A percentile compares a stretch with the other conserved stretches of the same genome.
Evolutionary conservation across 1,140 invertebrate genomes (phyloP).

Genomic region (Macrostomum lignano): DNA sequence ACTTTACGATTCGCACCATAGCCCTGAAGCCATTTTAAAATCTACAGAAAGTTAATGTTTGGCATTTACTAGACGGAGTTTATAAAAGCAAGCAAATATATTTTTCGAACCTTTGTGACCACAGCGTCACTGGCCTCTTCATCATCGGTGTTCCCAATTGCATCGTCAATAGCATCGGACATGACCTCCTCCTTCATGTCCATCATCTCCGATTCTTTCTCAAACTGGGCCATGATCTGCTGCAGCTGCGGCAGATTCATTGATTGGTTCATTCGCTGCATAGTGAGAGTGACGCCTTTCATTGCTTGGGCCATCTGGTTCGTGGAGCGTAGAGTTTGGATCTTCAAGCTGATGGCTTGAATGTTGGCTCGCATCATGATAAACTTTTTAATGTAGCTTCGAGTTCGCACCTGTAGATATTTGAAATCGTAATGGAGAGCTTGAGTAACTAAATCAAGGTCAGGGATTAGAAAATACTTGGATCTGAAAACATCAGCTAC

Average conservation of each 20-base stretch:
- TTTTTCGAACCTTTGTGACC: slow-evolving; percentile 15
- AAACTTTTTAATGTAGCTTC: slow-evolving; percentile 81
- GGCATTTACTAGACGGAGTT: too few species aligned
- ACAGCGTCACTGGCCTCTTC: slow-evolving; percentile 47
- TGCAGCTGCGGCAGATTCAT: slow-evolving; percentile 96
- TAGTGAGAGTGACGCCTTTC: slow-evolving; percentile 90
- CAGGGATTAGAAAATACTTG: too few species aligned
- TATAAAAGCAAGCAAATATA: too few species aligned
- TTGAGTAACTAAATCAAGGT: too few species aligned
- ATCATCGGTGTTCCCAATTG: slow-evolving; percentile 86
- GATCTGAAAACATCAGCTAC: too few species aligned
- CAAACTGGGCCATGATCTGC: slow-evolving; percentile 92
- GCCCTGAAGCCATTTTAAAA: too few species aligned
- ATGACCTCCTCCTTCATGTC: slow-evolving; percentile 99
- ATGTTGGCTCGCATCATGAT: slow-evolving; percentile 99
- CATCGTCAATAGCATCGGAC: slow-evolving; percentile 96
- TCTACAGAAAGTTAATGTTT: too few species aligned
- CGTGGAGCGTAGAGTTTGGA: slow-evolving; percentile 84
- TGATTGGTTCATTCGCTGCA: slow-evolving; percentile 81
- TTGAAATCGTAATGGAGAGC: too few species aligned
- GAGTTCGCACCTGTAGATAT: too few species aligned
- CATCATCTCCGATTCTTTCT: slow-evolving; percentile 98
- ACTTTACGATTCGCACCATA: too few species aligned
- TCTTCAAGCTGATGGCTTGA: slow-evolving; percentile 45
- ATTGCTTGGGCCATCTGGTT: slow-evolving; percentile 97